Evolutionary conservation across 2,888 invertebrate genomes (phyloP).

Genomic region (Tribolium freemani): DNA sequence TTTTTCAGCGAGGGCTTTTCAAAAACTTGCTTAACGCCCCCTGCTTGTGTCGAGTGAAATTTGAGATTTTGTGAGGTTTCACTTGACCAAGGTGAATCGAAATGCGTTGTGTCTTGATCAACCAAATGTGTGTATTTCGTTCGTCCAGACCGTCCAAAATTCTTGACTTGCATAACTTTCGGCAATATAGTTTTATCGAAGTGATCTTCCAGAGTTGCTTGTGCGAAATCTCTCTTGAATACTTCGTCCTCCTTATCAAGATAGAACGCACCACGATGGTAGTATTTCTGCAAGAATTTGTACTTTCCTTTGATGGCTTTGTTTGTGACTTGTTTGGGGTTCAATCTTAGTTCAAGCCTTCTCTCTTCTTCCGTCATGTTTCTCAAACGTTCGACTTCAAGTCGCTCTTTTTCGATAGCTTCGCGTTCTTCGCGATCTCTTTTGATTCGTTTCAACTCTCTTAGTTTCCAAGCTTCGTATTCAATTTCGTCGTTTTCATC

Average conservation of each 20-base stretch:
- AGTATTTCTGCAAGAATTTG: slow-evolving; percentile 99
- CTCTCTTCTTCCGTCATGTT: slow-evolving; percentile 98
- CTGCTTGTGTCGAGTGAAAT: slow-evolving; percentile 89
- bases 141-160: slow-evolving; percentile 98
- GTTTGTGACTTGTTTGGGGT: slow-evolving; percentile 94
- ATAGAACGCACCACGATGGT: slow-evolving; percentile 99
- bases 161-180: slow-evolving; percentile 99
- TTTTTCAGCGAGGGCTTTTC: slow-evolving; percentile 85
- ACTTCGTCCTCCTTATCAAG: slow-evolving; percentile 94
- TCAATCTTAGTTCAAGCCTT: slow-evolving; percentile 86
- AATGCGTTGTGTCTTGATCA: slow-evolving; percentile 98
- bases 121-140: slow-evolving; percentile 99
- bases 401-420: slow-evolving; percentile 86
- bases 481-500: slow-evolving; percentile 97
- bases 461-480: slow-evolving; percentile 97
- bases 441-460: slow-evolving; percentile 96
- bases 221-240: slow-evolving; percentile 65
- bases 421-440: slow-evolving; percentile 96
- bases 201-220: slow-evolving; percentile 93
- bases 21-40: slow-evolving; percentile 94
- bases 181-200: slow-evolving; percentile 99
- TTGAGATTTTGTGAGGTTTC: slow-evolving; percentile 91
- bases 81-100: slow-evolving; percentile 97
- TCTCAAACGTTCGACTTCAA: slow-evolving; percentile 91
- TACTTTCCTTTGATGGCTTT: slow-evolving; percentile 98